These are phyloP conservation scores for Epinotia demarniana DNA, from an alignment of 2,888 invertebrate genomes.

Conservation along the genomic window DNA sequence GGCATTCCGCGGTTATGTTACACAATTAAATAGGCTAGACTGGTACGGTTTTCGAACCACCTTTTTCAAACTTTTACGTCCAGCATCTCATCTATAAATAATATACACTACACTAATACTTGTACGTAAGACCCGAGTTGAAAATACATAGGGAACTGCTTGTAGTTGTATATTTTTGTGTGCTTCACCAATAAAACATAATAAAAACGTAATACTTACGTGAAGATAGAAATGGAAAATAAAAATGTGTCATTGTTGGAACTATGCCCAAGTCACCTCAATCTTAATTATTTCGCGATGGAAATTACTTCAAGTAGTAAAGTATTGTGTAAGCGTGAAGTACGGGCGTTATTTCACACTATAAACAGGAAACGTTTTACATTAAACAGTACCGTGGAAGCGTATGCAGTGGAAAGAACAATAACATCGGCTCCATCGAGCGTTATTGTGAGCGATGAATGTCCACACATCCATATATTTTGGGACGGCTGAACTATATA, in stretches of 20 bases:
- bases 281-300: slow-evolving; percentile 18
- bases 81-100: too few relatives aligned
- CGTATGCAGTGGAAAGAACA: slow-evolving; percentile 54
- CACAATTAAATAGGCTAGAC: background rate
- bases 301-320: slow-evolving; percentile 15
- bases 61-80: too few relatives aligned
- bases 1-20: background rate
- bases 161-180: too few relatives aligned
- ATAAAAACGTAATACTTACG: background rate
- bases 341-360: slow-evolving; percentile 45
- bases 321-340: slow-evolving; percentile 27
- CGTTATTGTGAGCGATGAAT: slow-evolving; percentile 56
- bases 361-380: slow-evolving; percentile 55
- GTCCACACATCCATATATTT: slow-evolving; percentile 57
- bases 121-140: too few relatives aligned
- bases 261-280: background rate
- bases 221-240: background rate
- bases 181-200: background rate
- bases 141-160: too few relatives aligned
- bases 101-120: too few relatives aligned
- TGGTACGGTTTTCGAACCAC: background rate
- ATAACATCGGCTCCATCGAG: slow-evolving; percentile 55
- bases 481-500: slow-evolving; percentile 49
- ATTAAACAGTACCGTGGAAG: slow-evolving; percentile 53
- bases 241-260: background rate